Base-by-base conservation (phyloP, 2,797 vertebrate genomes). In the Lates japonicus region DNA sequence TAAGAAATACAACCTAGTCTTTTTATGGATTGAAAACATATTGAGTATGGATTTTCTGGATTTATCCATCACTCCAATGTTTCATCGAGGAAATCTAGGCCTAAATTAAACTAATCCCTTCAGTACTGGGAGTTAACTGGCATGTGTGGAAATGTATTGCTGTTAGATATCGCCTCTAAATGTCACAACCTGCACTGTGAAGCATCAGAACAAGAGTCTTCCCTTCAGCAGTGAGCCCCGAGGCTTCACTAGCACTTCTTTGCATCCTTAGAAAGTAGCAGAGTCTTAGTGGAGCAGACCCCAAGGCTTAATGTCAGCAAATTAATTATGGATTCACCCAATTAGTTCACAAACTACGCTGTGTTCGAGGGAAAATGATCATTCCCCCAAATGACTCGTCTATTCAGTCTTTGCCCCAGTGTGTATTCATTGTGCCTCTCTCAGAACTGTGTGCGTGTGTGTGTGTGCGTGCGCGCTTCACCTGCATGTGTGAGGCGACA, bases 311-410 rank as follows among this genome's bases (percentile, higher is more conserved):
- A 93, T 91, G 90, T 94, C 91, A 93, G 85, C 82, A 90, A 87
- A 92, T 94, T 89, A 93, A 94, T 94, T 91, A 94, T 93, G 90
- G 88, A 93, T 92, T 88, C 85, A 92, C 87, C 89, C 92, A 94
- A 93, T 95, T 94, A 93, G 88, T 91, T 90, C 87, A 89, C 90
- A 89, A 91, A 90, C 91, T 88, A 88, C 90, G 57, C 81, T 78
- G 88, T 90, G 90, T 92, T 90, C 64, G 49, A 92, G 84, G 87
- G 85, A 81, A 87, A 89, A 87, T 74, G 82, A 92, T 89, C 88
- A 83, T 63, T 82, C 88, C 91, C 90, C 81, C 80, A 74, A 89
- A 88, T 83, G 76, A 87, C 84, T 90, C 82, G 80, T 88, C 83
- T 84, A 74, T 86, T 83, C 78, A 76, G 83, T 86, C 76, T 82